phyloP scores from a whole-genome alignment of 2,888 invertebrate species.

The Malachius bipustulatus region DNA sequence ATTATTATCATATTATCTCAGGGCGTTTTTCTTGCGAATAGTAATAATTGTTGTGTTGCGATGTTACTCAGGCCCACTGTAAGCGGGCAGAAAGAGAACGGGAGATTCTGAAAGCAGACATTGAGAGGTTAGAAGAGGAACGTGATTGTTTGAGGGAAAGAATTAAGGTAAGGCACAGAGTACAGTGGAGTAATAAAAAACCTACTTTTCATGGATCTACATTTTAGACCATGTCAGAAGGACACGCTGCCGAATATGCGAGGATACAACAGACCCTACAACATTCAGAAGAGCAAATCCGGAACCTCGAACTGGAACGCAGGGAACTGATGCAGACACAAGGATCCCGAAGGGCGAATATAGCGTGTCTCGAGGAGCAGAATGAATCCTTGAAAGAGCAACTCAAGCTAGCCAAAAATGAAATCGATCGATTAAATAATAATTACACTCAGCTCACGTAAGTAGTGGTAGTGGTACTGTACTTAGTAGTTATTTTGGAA shows the following conservation, averaged over 20 bases:
- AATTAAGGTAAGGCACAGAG: constrained; percentile 42
- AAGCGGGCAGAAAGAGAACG: constrained; percentile 42
- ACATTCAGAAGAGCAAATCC: constrained; percentile 41
- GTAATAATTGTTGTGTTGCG: too few relatives aligned
- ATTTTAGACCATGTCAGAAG: constrained; percentile 30
- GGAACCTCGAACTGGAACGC: constrained; percentile 43
- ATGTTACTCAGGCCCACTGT: constrained; percentile 29
- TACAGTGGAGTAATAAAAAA: neutral
- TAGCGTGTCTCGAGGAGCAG: constrained; percentile 44
- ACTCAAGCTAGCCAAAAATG: constrained; percentile 39
- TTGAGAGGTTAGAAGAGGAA: constrained; percentile 47
- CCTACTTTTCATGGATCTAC: neutral
- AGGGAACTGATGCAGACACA: constrained; percentile 43
- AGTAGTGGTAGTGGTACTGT: constrained; percentile 20
- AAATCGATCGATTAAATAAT: constrained; percentile 42
- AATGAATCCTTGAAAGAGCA: constrained; percentile 42
- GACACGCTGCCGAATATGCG: constrained; percentile 39
- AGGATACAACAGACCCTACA: constrained; percentile 39
- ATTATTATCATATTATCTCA: constrained; percentile 10
- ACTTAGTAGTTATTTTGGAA: constrained; percentile 5
- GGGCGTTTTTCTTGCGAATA: constrained; percentile 7
- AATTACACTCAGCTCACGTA: constrained; percentile 49
- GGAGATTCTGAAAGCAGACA: constrained; percentile 43
- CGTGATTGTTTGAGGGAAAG: constrained; percentile 45
- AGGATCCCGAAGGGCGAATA: constrained; percentile 40